phyloP scores from a whole-genome alignment of 2,888 invertebrate genomes.

The Nomada ferruginata region DNA sequence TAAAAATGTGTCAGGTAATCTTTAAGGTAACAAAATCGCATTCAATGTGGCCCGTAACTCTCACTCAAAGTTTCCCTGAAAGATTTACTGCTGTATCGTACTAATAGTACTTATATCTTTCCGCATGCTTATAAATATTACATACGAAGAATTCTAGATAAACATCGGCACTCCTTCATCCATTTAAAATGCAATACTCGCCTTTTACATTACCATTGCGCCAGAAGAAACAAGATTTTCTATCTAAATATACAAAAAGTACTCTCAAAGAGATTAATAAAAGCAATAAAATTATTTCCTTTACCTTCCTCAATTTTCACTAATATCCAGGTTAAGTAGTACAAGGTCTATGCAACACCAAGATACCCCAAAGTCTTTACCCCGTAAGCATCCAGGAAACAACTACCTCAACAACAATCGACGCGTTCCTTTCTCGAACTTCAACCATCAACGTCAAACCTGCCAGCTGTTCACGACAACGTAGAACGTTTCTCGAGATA shows the following conservation, averaged over 20 bases:
- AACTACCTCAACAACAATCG: neutral
- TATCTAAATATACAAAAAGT: neutral
- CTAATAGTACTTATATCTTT: too few relatives aligned
- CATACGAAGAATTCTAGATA: too few relatives aligned
- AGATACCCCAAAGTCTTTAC: neutral
- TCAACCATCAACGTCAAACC: neutral
- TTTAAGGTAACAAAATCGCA: neutral
- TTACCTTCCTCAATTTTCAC: neutral
- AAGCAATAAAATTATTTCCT: neutral
- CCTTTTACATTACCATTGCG: too few relatives aligned
- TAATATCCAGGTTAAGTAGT: neutral
- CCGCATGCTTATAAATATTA: too few relatives aligned
- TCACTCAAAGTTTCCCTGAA: neutral
- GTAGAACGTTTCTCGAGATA: neutral
- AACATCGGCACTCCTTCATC: too few relatives aligned
- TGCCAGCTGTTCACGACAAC: constrained; percentile 22
- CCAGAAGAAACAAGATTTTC: neutral
- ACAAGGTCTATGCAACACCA: neutral
- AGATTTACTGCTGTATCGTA: too few relatives aligned
- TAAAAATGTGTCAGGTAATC: too few relatives aligned
- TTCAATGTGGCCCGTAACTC: neutral
- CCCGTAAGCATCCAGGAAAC: neutral
- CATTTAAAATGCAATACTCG: too few relatives aligned
- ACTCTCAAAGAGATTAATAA: neutral
- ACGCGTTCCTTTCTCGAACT: neutral